These are phyloP conservation scores for Ciconia boyciana DNA, from an alignment of 2,113 vertebrate genomes.

Conservation along the genomic window DNA sequence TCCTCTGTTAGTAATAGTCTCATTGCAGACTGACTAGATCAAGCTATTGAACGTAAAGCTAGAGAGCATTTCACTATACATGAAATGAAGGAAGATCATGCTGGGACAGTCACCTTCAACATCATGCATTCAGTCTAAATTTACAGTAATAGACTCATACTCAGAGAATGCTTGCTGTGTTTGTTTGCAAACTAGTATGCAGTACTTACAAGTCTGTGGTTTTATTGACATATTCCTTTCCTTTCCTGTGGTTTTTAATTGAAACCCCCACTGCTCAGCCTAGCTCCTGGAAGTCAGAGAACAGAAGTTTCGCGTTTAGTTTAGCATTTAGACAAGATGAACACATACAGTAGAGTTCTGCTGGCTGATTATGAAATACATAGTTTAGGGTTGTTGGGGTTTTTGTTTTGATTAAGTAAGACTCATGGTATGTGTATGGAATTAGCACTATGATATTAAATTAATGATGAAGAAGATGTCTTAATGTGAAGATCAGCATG, in stretches of 20 bases:
- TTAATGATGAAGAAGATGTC: background rate
- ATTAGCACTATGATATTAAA: background rate
- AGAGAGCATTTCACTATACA: conserved; percentile 36
- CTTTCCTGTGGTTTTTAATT: conserved; percentile 85
- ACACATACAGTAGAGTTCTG: conserved; percentile 43
- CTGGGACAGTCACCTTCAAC: conserved; percentile 75
- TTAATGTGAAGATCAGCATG: background rate
- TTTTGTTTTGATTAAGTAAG: conserved; percentile 20
- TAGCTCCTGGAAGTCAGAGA: conserved; percentile 71
- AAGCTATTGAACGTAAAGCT: conserved; percentile 21
- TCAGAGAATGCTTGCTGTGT: conserved; percentile 77
- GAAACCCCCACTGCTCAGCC: conserved; percentile 80
- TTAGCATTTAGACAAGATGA: conserved; percentile 69
- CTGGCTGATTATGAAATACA: conserved; percentile 55
- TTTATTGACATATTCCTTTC: conserved; percentile 84
- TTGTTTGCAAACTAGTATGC: conserved; percentile 83
- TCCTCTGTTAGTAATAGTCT: conserved; percentile 14
- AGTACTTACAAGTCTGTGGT: conserved; percentile 82
- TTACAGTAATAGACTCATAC: conserved; percentile 76
- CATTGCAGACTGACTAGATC: conserved; percentile 7
- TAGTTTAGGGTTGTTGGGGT: background rate
- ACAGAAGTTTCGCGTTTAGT: conserved; percentile 74
- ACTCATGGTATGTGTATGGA: background rate
- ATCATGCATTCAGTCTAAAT: conserved; percentile 70
- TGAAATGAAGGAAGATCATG: conserved; percentile 61